Evolutionary conservation across 2,797 vertebrate genomes (phyloP), one percentile per base, ranked within the genome.

Genomic region (Discoglossus pictus): DNA sequence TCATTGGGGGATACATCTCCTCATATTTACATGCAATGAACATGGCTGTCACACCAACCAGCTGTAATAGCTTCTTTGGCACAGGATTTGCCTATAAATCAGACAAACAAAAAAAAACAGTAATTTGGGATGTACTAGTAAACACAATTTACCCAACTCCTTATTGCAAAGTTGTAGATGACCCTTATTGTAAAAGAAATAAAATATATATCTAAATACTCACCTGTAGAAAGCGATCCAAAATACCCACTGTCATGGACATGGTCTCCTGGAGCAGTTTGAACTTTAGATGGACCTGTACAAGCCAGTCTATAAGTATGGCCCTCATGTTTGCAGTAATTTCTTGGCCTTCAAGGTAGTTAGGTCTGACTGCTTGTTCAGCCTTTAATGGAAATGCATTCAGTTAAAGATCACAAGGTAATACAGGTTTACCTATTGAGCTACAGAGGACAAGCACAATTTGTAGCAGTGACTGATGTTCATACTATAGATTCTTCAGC

Each of bases 221-320:
- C 65, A 96, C 93, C 89, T 97, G 93, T 74, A 98, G 87, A 75
- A 92, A 97, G 51, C 84, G 84, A 61, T 96, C 90, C 1, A 91
- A 91, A 60, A 97, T 86, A 15, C 84, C 87, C 15, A 92, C 88
- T 0, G 93, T 88, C 91, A 94, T 89, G 73, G 93, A 96, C 90
- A 96, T 89, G 0, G 93, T 97, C 65, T 96, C 94, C 60, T 93
- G 90, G 7, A 92, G 83, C 13, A 97, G 80, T 0, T 67, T 81
- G 48, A 95, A 93, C 62, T 93, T 93, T 0, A 91, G 64, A 20
- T 89, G 89, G 43, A 95, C 88, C 75, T 95, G 91, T 2, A 93
- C 90, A 0, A 98, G 86, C 95, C 93, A 96, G 80, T 97, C 92
- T 15, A 94, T 75, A 3, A 96, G 84, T 39, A 91, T 84, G 15